These are phyloP conservation scores for Vultur gryphus DNA, from an alignment of 2,797 vertebrate genomes.

Conservation along the genomic window DNA sequence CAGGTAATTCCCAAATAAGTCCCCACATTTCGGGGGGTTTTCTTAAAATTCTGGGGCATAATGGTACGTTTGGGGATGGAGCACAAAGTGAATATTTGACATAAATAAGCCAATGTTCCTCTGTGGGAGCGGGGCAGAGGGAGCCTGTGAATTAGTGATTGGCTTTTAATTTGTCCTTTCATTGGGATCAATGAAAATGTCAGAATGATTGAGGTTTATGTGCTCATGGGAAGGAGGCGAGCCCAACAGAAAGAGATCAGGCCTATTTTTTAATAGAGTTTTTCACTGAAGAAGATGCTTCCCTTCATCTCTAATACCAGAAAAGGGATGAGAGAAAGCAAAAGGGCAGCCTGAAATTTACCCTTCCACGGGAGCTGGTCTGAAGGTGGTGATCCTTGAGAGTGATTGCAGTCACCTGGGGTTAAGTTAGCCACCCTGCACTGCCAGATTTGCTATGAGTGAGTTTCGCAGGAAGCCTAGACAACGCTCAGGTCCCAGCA, in stretches of 20 bases:
- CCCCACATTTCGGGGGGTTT: neutral
- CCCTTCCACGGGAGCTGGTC: neutral
- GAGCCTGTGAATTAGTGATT: slow-evolving; percentile 27
- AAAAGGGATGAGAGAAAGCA: neutral
- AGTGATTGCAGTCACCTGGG: neutral
- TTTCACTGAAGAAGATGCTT: neutral
- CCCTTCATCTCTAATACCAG: neutral
- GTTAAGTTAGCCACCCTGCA: neutral
- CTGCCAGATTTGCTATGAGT: neutral
- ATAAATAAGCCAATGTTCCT: neutral
- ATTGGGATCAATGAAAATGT: slow-evolving; percentile 40
- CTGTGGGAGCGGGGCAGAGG: neutral
- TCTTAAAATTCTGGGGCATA: neutral
- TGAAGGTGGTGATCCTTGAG: neutral
- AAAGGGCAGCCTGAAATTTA: neutral
- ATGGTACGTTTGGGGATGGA: neutral
- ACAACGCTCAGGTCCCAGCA: neutral
- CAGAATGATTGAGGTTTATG: slow-evolving; percentile 32
- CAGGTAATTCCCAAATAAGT: neutral
- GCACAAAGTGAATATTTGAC: neutral
- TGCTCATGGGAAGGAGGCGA: slow-evolving; percentile 5
- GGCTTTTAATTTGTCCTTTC: slow-evolving; percentile 58
- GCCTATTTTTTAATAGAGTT: neutral
- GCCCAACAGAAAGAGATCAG: neutral
- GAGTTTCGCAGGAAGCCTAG: neutral